These are phyloP conservation scores for Sander vitreus DNA, from an alignment of 2,113 vertebrate species.

Conservation along the genomic window DNA sequence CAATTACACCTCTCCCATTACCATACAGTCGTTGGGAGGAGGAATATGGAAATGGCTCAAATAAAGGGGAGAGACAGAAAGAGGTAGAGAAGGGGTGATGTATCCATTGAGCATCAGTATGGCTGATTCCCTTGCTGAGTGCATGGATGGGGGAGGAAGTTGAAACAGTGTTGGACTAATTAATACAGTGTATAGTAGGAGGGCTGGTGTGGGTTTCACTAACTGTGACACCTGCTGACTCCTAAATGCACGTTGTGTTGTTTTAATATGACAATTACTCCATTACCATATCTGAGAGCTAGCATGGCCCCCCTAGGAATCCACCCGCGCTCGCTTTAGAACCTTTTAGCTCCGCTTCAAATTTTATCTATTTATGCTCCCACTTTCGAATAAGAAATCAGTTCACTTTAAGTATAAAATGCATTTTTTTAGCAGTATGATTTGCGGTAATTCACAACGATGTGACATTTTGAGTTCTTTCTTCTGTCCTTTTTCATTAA, in stretches of 20 bases:
- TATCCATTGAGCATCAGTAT: conserved; percentile 64
- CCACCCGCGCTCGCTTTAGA: conserved; percentile 78
- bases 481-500: conserved; percentile 30
- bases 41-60: conserved; percentile 78
- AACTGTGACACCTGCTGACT: conserved; percentile 84
- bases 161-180: conserved; percentile 81
- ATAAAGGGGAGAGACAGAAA: conserved; percentile 57
- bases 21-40: conserved; percentile 72
- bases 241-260: conserved; percentile 82
- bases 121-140: conserved; percentile 76
- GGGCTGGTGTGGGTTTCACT: conserved; percentile 80
- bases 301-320: conserved; percentile 75
- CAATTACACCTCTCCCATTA: conserved; percentile 81
- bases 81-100: conserved; percentile 66
- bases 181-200: conserved; percentile 81
- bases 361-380: conserved; percentile 76
- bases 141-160: conserved; percentile 76
- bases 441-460: conserved; percentile 61
- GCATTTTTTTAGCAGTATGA: conserved; percentile 61
- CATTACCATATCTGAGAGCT: conserved; percentile 86
- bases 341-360: conserved; percentile 76
- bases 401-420: conserved; percentile 69
- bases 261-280: conserved; percentile 85
- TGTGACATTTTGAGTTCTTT: conserved; percentile 58
- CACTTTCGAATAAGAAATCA: conserved; percentile 74